A percentile compares a stretch with the other conserved stretches of the same genome.
phyloP scores from a whole-genome alignment of 2,113 vertebrate genomes.

The Barbus barbus region DNA sequence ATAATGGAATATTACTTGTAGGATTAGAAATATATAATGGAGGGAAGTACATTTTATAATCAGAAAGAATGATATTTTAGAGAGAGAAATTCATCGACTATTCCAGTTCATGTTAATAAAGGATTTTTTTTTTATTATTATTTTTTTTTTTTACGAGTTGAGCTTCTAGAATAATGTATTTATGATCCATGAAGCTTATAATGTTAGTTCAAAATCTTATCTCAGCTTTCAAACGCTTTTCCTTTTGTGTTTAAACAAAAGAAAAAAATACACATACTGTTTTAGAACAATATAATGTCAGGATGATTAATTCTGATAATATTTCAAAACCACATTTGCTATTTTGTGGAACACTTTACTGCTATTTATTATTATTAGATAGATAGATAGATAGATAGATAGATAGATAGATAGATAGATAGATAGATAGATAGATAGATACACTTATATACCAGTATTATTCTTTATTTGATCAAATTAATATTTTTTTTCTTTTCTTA shows the following conservation, averaged over 20 bases:
- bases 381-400: no score
- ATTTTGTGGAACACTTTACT: constrained; percentile 2
- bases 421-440: no score
- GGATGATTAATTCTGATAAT: background rate
- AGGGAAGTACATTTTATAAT: background rate
- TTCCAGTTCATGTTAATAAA: constrained; percentile 4
- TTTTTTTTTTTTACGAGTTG: background rate
- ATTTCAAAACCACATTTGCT: background rate
- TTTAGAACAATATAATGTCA: background rate
- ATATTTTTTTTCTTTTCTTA: background rate
- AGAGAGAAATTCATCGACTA: constrained; percentile 4
- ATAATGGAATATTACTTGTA: background rate
- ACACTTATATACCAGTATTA: background rate
- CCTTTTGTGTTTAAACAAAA: background rate
- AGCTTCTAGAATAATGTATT: background rate
- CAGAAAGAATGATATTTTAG: background rate
- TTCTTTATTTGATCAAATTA: background rate
- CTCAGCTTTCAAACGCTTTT: background rate
- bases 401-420: no score
- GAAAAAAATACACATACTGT: background rate
- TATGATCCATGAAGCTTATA: background rate
- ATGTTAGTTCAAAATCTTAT: background rate
- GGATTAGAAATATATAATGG: background rate
- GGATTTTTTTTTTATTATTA: no score
- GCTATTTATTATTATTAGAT: background rate